Evolutionary conservation across 2,797 vertebrate species (phyloP).

Genomic region (Choloepus didactylus): DNA sequence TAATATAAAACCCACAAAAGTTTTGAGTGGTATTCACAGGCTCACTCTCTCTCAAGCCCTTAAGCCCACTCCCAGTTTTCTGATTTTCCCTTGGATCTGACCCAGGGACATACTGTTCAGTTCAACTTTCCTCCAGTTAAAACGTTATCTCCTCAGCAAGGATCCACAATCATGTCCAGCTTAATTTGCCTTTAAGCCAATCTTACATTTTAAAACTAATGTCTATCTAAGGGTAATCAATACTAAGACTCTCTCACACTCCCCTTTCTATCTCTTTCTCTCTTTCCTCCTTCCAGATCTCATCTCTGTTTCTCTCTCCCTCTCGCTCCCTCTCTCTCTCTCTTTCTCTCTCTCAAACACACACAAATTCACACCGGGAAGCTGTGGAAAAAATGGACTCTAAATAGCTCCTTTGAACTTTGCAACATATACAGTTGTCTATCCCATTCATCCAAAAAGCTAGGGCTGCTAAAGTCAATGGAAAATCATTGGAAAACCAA

Average conservation of each 20-base stretch:
- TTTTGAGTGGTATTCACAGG: neutral
- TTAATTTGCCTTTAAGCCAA: neutral
- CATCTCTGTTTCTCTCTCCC: too few species aligned
- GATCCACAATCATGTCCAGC: neutral
- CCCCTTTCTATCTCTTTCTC: neutral
- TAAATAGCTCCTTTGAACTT: neutral
- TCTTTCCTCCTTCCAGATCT: too few species aligned
- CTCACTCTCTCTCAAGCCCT: neutral
- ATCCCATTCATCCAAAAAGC: neutral
- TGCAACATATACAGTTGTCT: neutral
- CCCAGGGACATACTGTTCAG: neutral
- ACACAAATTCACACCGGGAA: neutral
- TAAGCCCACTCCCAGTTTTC: neutral
- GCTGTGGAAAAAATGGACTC: neutral
- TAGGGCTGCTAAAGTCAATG: neutral
- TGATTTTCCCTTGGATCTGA: neutral
- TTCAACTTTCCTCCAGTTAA: neutral
- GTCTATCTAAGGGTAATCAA: neutral
- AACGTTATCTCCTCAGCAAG: neutral
- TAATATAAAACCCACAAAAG: neutral
- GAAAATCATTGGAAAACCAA: slow-evolving; percentile 4
- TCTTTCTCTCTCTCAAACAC: neutral
- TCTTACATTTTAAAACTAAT: neutral
- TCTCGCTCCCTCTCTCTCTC: neutral
- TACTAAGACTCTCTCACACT: neutral